Conservation (phyloP, 2,797 vertebrate species). For the Anguilla marmorata region DNA sequence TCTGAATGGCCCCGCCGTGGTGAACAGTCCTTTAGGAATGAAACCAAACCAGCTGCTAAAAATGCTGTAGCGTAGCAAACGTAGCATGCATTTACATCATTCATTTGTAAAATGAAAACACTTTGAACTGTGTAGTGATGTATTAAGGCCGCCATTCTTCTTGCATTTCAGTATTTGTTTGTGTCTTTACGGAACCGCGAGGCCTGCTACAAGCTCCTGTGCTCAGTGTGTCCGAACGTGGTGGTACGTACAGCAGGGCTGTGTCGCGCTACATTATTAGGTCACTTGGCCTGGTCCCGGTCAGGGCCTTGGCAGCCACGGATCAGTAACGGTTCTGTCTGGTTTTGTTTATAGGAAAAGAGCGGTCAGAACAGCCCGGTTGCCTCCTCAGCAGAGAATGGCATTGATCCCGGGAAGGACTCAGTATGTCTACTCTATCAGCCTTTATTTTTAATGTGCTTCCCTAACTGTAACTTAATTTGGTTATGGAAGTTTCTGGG, state of each 20-base stretch:
- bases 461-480: neutral
- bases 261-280: neutral
- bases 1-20: neutral
- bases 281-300: neutral
- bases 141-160: neutral
- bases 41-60: neutral
- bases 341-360: constrained; percentile 51
- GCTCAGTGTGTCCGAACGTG: constrained; percentile 60
- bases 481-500: neutral
- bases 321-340: neutral
- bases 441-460: neutral
- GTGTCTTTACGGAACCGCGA: constrained; percentile 73
- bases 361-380: constrained; percentile 53
- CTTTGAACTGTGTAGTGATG: neutral
- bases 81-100: neutral
- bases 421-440: constrained; percentile 51
- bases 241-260: constrained; percentile 61
- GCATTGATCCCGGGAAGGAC: constrained; percentile 42
- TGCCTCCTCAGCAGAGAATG: constrained; percentile 52
- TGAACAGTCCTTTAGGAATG: neutral
- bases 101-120: neutral
- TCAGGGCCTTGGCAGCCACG: neutral
- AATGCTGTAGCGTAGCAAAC: neutral
- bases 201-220: constrained; percentile 68
- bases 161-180: constrained; percentile 72